Evolutionary conservation across 2,888 invertebrate species (phyloP).

Genomic region (Tipula confusa): DNA sequence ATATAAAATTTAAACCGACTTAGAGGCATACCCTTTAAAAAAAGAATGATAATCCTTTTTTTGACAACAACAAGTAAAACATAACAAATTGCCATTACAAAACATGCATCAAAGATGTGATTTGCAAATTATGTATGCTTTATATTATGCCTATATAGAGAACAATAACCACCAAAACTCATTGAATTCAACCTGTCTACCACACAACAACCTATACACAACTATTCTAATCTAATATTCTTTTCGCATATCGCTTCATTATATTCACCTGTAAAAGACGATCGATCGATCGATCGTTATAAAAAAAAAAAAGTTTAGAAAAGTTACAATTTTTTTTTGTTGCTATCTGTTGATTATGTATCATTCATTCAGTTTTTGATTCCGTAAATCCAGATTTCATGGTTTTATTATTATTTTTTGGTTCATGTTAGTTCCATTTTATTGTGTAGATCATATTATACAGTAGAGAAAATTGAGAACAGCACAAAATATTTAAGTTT

Average conservation of each 20-base stretch:
- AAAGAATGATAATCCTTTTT: too few relatives aligned
- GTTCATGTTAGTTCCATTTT: constrained; percentile 7
- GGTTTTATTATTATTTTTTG: constrained; percentile 14
- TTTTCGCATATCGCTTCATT: not conserved
- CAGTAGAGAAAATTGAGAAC: not conserved
- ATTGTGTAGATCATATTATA: not conserved
- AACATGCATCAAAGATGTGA: too few relatives aligned
- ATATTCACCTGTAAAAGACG: not conserved
- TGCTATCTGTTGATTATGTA: not conserved
- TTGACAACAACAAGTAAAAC: too few relatives aligned
- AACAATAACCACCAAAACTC: not conserved
- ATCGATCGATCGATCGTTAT: not conserved
- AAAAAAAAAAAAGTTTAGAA: not conserved
- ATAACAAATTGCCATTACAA: too few relatives aligned
- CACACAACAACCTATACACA: too few relatives aligned
- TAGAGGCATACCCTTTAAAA: too few relatives aligned
- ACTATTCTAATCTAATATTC: not conserved
- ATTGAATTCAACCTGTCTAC: not conserved
- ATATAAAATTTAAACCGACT: too few relatives aligned
- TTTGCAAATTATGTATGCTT: too few relatives aligned
- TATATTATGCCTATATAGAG: not conserved
- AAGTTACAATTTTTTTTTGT: not conserved
- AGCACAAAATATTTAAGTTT: not conserved
- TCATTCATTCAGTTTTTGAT: not conserved
- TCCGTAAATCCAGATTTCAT: constrained; percentile 25